Percentiles rank a stretch among this genome's conserved stretches.
These are phyloP conservation scores for Acrossocheilus fasciatus DNA, from an alignment of 2,797 vertebrate genomes.

Conservation along the genomic window DNA sequence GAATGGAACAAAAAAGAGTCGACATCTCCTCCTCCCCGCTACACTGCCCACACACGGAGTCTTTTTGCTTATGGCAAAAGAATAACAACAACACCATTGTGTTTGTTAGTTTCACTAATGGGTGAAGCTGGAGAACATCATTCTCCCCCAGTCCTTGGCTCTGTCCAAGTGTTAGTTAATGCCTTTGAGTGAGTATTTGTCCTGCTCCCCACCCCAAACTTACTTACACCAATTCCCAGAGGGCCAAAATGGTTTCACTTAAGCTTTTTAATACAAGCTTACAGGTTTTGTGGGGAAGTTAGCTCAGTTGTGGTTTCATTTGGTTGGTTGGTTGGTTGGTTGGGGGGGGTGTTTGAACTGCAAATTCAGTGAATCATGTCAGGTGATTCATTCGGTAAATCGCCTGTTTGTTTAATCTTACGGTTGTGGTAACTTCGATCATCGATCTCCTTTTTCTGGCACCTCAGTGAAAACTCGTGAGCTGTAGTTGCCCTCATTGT, in stretches of 20 bases:
- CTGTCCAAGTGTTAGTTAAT: slow-evolving; percentile 93
- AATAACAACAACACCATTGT: slow-evolving; percentile 99
- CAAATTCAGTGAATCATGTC: neutral
- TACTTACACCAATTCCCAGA: slow-evolving; percentile 87
- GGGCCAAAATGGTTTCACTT: slow-evolving; percentile 86
- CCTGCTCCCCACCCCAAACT: slow-evolving; percentile 73
- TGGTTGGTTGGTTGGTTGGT: neutral
- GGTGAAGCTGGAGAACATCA: slow-evolving; percentile 99
- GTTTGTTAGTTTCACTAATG: slow-evolving; percentile 99
- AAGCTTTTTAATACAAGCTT: slow-evolving; percentile 62
- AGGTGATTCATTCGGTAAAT: slow-evolving; percentile 15
- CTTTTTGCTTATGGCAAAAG: slow-evolving; percentile 99
- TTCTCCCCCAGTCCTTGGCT: slow-evolving; percentile 91
- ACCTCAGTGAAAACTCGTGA: slow-evolving; percentile 79
- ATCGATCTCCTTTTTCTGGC: slow-evolving; percentile 25
- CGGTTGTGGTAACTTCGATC: neutral
- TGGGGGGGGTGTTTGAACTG: neutral
- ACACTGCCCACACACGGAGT: slow-evolving; percentile 99
- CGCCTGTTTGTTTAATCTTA: neutral
- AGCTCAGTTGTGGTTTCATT: slow-evolving; percentile 14
- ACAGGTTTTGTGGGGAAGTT: slow-evolving; percentile 28
- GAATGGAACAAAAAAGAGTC: slow-evolving; percentile 96
- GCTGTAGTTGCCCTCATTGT: slow-evolving; percentile 76
- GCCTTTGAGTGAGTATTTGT: slow-evolving; percentile 93
- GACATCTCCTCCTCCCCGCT: slow-evolving; percentile 99